phyloP scores from a whole-genome alignment of 2,113 vertebrate genomes.

The Lichenostomus cassidix region DNA sequence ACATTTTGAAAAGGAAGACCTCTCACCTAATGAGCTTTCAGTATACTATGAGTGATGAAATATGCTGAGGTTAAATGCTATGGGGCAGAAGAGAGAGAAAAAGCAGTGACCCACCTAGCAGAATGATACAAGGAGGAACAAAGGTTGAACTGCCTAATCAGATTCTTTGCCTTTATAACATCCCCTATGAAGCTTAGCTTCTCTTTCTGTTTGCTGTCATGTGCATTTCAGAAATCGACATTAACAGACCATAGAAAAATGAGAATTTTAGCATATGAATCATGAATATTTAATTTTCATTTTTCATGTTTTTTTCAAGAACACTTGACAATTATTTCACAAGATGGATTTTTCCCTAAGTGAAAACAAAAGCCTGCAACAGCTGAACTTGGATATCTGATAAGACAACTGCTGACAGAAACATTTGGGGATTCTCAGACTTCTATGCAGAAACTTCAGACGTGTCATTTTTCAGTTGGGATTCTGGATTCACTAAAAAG shows the following conservation, averaged over 20 bases:
- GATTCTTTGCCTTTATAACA: background rate
- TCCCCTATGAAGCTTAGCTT: background rate
- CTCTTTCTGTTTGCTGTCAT: background rate
- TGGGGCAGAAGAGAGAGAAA: background rate
- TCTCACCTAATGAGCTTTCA: background rate
- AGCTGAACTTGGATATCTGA: slow-evolving; percentile 43
- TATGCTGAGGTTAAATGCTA: background rate
- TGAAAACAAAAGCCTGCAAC: background rate
- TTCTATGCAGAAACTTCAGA: slow-evolving; percentile 26
- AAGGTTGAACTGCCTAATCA: background rate
- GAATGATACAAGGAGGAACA: background rate
- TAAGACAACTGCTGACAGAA: slow-evolving; percentile 37
- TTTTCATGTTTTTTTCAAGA: slow-evolving; percentile 28
- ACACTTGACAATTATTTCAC: slow-evolving; percentile 33
- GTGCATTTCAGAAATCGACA: background rate
- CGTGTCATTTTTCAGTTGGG: background rate
- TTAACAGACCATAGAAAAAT: background rate
- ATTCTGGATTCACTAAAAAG: slow-evolving; percentile 2
- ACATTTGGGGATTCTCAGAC: background rate
- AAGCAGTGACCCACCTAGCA: background rate
- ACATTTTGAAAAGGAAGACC: background rate
- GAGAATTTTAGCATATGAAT: background rate
- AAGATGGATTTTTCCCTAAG: slow-evolving; percentile 8
- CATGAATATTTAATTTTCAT: slow-evolving; percentile 17
- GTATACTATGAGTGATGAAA: background rate